Evolutionary conservation across 2,113 vertebrate genomes (phyloP).

Genomic region (Apistogramma diplotaenia): DNA sequence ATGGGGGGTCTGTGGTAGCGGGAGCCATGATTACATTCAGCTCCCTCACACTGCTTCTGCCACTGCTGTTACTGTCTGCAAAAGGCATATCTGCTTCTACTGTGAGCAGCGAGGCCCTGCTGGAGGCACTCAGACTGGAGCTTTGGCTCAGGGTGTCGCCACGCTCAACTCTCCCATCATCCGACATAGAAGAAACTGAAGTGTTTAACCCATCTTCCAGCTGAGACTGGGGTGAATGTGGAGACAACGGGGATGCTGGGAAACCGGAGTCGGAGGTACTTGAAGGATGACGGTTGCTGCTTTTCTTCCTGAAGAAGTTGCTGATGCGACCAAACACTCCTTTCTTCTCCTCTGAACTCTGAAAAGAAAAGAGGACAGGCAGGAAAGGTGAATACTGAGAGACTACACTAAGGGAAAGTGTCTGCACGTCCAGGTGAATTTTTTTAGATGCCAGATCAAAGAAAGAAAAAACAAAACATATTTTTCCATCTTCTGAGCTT

Average conservation of each 20-base stretch:
- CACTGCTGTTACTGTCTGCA: conserved; percentile 70
- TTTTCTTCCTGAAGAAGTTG: conserved; percentile 68
- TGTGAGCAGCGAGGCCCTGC: conserved; percentile 20
- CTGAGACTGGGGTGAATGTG: not conserved
- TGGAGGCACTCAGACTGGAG: conserved; percentile 37
- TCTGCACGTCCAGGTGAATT: no score
- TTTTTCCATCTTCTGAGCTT: not conserved
- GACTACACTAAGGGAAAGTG: not conserved
- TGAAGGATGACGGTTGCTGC: conserved; percentile 31
- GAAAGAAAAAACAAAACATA: not conserved
- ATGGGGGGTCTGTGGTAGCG: not conserved
- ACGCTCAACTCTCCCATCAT: not conserved
- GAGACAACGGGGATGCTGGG: conserved; percentile 11
- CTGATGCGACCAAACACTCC: conserved; percentile 64
- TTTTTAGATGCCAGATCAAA: not conserved
- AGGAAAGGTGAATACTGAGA: not conserved
- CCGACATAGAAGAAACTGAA: not conserved
- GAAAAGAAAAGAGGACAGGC: not conserved
- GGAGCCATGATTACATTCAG: conserved; percentile 11
- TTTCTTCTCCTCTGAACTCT: conserved; percentile 70
- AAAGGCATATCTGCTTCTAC: conserved; percentile 62
- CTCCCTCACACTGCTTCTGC: conserved; percentile 68
- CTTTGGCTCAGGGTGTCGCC: conserved; percentile 28
- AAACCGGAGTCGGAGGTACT: conserved; percentile 3
- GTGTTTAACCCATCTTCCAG: conserved; percentile 34